Conservation (phyloP, 2,888 invertebrate genomes). For the Sphaeridia pumilis region DNA sequence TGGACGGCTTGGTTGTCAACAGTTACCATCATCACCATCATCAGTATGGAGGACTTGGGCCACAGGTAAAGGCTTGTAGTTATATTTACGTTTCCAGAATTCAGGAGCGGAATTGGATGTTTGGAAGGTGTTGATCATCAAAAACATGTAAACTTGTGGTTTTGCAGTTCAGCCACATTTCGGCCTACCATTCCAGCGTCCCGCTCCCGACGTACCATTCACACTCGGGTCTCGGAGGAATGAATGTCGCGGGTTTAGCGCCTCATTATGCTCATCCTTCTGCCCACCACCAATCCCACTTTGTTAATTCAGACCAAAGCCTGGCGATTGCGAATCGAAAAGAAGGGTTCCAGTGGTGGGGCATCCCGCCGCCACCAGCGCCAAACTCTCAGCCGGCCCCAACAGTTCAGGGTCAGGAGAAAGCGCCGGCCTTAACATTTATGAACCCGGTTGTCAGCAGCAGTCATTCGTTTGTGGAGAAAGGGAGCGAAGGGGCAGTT, state of each 20-base stretch:
- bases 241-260: conserved; percentile 26
- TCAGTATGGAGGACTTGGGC: conserved; percentile 33
- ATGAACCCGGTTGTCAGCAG: too few relatives aligned
- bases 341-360: conserved; percentile 35
- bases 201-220: conserved; percentile 23
- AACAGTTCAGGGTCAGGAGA: too few relatives aligned
- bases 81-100: background rate
- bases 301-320: conserved; percentile 9
- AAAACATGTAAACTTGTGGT: background rate
- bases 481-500: too few relatives aligned
- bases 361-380: too few relatives aligned
- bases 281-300: conserved; percentile 6
- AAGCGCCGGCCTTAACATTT: too few relatives aligned
- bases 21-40: conserved; percentile 29
- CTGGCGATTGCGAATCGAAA: conserved; percentile 19
- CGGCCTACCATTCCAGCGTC: conserved; percentile 20
- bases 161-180: conserved; percentile 16
- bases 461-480: too few relatives aligned
- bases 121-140: too few relatives aligned
- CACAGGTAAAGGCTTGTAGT: conserved; percentile 6
- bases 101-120: too few relatives aligned
- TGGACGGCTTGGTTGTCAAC: conserved; percentile 34
- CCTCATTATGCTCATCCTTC: conserved; percentile 16
- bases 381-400: too few relatives aligned
- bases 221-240: conserved; percentile 26